phyloP scores from a whole-genome alignment of 2,113 vertebrate species.

The Gila orcuttii region DNA sequence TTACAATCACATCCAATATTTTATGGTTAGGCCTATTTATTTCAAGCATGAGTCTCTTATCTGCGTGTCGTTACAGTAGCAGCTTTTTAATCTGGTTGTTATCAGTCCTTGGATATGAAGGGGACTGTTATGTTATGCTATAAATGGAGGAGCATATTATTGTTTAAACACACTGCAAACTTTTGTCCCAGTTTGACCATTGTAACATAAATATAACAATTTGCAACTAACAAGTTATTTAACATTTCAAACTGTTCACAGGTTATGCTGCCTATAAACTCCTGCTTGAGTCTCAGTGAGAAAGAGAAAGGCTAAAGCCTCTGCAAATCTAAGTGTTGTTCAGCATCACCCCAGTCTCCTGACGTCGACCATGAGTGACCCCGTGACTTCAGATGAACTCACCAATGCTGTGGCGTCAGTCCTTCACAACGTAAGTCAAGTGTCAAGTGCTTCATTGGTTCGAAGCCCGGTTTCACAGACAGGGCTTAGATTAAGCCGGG shows the following conservation, averaged over 20 bases:
- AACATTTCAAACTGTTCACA: conserved; percentile 47
- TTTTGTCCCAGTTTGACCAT: not conserved
- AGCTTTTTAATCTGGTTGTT: conserved; percentile 12
- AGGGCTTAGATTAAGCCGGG: not conserved
- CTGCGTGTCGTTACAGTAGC: not conserved
- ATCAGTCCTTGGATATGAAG: conserved; percentile 4
- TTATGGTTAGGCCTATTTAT: conserved; percentile 1
- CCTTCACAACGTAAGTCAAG: conserved; percentile 69
- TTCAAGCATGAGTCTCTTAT: not conserved
- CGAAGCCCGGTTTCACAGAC: not conserved
- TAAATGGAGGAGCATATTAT: not conserved
- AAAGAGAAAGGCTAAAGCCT: conserved; percentile 82
- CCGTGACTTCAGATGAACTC: conserved; percentile 59
- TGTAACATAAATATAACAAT: not conserved
- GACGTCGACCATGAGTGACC: conserved; percentile 69
- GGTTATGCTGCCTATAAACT: conserved; percentile 83
- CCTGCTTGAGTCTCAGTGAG: conserved; percentile 77
- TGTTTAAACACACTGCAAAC: not conserved
- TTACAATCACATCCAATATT: not conserved
- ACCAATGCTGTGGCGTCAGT: conserved; percentile 66
- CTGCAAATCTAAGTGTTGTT: conserved; percentile 44
- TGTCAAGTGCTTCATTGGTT: conserved; percentile 44
- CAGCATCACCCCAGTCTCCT: conserved; percentile 39
- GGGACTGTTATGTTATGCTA: not conserved
- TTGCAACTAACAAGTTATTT: not conserved